Conservation (phyloP, 2,888 invertebrate genomes). For the Thereva unica region DNA sequence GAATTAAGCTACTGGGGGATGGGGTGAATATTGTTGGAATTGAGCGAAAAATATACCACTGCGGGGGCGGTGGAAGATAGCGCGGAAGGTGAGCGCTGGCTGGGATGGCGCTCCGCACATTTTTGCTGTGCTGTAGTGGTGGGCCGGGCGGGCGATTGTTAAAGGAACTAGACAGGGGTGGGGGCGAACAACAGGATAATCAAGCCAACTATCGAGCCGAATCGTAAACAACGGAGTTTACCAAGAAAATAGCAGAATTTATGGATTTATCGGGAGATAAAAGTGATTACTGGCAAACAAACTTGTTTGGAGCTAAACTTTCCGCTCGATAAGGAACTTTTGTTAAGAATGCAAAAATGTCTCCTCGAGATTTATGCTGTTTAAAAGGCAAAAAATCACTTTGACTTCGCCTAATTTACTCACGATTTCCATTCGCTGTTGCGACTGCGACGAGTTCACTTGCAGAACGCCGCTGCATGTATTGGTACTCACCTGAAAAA, state of each 20-base stretch:
- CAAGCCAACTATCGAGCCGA: slow-evolving; percentile 32
- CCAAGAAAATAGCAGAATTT: slow-evolving; percentile 22
- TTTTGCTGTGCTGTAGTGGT: not conserved
- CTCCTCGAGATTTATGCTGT: slow-evolving; percentile 19
- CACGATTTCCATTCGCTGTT: not conserved
- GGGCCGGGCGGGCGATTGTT: not conserved
- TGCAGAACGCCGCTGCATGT: slow-evolving; percentile 23
- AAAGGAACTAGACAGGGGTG: not conserved
- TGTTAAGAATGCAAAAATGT: slow-evolving; percentile 21
- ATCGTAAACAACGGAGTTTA: slow-evolving; percentile 33
- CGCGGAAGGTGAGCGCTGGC: slow-evolving; percentile 8
- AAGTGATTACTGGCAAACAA: slow-evolving; percentile 27
- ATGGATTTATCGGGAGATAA: slow-evolving; percentile 28
- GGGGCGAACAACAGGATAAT: slow-evolving; percentile 15
- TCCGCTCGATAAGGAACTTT: slow-evolving; percentile 7
- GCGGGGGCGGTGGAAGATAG: not conserved
- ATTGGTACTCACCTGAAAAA: slow-evolving; percentile 28
- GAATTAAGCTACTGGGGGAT: slow-evolving; percentile 25
- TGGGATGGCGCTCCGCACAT: not conserved
- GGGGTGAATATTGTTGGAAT: not conserved
- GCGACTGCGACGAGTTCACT: not conserved
- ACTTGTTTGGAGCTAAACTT: slow-evolving; percentile 10
- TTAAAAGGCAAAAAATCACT: slow-evolving; percentile 1
- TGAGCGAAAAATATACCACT: slow-evolving; percentile 5
- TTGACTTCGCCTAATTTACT: not conserved